These are phyloP conservation scores for Physeter macrocephalus DNA, from an alignment of 2,113 vertebrate species.

Conservation along the genomic window DNA sequence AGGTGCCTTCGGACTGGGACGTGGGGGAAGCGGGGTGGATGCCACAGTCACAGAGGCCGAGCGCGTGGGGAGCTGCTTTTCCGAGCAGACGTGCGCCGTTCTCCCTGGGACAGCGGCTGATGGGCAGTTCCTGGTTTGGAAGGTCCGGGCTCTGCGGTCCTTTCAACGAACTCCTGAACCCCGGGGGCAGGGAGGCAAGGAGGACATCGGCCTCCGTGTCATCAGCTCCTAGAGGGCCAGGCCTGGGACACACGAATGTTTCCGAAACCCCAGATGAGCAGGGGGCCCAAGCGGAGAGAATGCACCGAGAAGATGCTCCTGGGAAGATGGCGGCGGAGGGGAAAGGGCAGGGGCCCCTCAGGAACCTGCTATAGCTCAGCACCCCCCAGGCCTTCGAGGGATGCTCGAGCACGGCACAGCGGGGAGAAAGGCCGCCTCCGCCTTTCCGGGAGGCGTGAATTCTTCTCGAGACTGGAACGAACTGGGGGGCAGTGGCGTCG, in stretches of 20 bases:
- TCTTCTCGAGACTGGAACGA: rapidly evolving
- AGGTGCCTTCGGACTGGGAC: not conserved
- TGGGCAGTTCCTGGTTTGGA: no score
- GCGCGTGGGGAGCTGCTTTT: rapidly evolving
- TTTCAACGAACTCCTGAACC: not conserved
- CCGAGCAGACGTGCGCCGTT: rapidly evolving
- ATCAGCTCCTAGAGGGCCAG: not conserved
- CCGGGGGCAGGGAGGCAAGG: not conserved
- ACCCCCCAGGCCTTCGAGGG: not conserved
- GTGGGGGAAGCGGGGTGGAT: rapidly evolving
- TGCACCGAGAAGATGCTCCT: rapidly evolving
- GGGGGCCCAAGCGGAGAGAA: not conserved
- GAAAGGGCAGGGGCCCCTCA: rapidly evolving
- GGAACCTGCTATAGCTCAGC: rapidly evolving
- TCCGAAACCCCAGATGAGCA: not conserved
- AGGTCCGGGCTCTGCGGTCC: not conserved
- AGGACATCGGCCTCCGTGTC: rapidly evolving
- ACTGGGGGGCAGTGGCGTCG: not conserved
- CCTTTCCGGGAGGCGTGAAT: rapidly evolving
- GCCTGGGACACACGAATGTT: not conserved
- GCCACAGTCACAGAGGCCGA: not conserved
- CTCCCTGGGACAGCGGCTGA: not conserved
- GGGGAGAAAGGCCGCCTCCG: not conserved
- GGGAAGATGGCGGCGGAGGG: rapidly evolving
- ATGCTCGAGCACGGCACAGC: rapidly evolving